Conservation (phyloP, 1,140 invertebrate genomes). For the Drosophila dunni region DNA sequence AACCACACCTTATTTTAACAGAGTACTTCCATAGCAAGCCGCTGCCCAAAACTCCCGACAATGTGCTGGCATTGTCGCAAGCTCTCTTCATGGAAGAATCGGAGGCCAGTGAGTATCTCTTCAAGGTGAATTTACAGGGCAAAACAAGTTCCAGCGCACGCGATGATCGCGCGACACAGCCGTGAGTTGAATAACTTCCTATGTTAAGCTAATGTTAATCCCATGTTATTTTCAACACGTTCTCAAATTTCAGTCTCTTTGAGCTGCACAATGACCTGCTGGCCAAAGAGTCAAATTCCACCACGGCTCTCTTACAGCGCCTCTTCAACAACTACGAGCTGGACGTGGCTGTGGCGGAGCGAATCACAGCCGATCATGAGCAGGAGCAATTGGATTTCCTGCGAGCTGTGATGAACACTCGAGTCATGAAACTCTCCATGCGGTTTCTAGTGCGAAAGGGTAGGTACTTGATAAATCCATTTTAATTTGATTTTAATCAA, state of each 20-base stretch:
- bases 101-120: constrained; percentile 61
- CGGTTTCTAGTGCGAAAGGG: constrained; percentile 49
- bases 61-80: constrained; percentile 62
- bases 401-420: constrained; percentile 89
- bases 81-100: constrained; percentile 67
- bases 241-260: constrained; percentile 57
- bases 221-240: not conserved
- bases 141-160: constrained; percentile 88
- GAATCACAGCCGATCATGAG: constrained; percentile 90
- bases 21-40: constrained; percentile 72
- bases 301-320: constrained; percentile 88
- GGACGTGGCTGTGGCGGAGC: constrained; percentile 89
- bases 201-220: not conserved
- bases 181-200: constrained; percentile 85
- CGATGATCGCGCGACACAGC: constrained; percentile 88
- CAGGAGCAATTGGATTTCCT: constrained; percentile 91
- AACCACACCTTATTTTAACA: constrained; percentile 13
- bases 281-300: constrained; percentile 85
- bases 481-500: not conserved
- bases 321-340: constrained; percentile 92
- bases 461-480: constrained; percentile 61
- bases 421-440: constrained; percentile 90
- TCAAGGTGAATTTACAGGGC: constrained; percentile 86
- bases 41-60: constrained; percentile 56
- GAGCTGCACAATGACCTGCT: constrained; percentile 71